Base-by-base conservation (phyloP, 2,797 vertebrate species). In the Pseudopleuronectes americanus region DNA sequence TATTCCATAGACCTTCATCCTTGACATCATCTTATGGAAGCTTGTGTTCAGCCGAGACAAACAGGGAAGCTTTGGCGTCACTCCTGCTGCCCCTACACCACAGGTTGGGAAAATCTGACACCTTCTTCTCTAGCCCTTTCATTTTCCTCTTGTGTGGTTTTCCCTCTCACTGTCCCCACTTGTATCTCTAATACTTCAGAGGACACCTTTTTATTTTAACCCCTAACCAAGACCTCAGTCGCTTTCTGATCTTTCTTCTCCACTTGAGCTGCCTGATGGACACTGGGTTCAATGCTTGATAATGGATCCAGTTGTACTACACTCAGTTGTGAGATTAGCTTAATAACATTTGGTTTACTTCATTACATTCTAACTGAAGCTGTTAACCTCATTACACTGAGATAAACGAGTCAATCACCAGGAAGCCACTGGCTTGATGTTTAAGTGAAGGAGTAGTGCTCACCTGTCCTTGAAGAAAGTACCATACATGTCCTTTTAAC, bases 11-110 rank as follows among this genome's bases (percentile, higher is more conserved):
- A 99, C 94, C 94, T 88, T 98, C 96, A 93, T 99, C 96, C 96
- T 99, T 96, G 98, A 99, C 94, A 94, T 95, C 95, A 77, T 98
- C 97, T 97, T 99, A 95, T 96, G 97, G 97, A 99, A 97, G 94
- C 95, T 97, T 96, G 95, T 97, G 95, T 97, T 98, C 97, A 96
- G 90, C 95, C 95, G 96, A 95, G 97, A 98, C 95, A 98, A 96
- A 96, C 97, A 95, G 93, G 95, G 96, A 95, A 96, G 93, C 89
- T 95, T 89, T 95, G 96, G 93, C 92, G 85, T 94, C 94, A 92
- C 92, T 93, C 83, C 94, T 83, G 95, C 94, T 68, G 88, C 94
- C 94, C 95, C 94, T 91, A 93, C 95, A 87, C 93, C 96, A 94
- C 97, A 99, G 98, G 98, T 99, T 96, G 95, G 97, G 94, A 95